Conservation (phyloP, 1,140 invertebrate genomes). For the Diorhabda sublineata region DNA sequence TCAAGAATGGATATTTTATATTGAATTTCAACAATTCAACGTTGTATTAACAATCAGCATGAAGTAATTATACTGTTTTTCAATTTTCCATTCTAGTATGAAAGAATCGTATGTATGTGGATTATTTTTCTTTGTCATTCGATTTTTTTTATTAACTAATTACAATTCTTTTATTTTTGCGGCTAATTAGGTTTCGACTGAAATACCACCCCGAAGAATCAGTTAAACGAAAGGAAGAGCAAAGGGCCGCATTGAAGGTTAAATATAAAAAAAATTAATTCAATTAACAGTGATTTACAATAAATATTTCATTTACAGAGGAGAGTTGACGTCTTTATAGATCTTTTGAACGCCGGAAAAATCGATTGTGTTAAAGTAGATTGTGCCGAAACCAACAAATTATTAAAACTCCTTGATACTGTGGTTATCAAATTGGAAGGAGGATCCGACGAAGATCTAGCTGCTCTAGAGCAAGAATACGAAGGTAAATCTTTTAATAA, state of each 20-base stretch:
- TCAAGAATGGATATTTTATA: neutral
- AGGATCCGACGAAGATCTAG: slow-evolving; percentile 91
- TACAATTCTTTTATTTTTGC: slow-evolving; percentile 32
- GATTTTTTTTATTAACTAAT: slow-evolving; percentile 4
- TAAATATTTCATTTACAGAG: slow-evolving; percentile 53
- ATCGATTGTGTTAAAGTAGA: slow-evolving; percentile 82
- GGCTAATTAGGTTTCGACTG: slow-evolving; percentile 88
- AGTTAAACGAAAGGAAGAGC: slow-evolving; percentile 84
- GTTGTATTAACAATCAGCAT: no score
- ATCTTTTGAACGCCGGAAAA: slow-evolving; percentile 70
- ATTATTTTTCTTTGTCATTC: neutral
- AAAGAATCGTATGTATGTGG: slow-evolving; percentile 4
- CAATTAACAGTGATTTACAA: slow-evolving; percentile 13
- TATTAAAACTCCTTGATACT: slow-evolving; percentile 89
- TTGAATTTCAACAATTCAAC: neutral
- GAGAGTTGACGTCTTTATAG: slow-evolving; percentile 85
- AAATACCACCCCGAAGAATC: slow-evolving; percentile 99
- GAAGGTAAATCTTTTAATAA: slow-evolving; percentile 31
- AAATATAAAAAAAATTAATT: neutral
- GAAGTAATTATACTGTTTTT: no score
- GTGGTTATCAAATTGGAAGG: slow-evolving; percentile 97
- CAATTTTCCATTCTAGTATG: neutral
- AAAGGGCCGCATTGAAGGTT: slow-evolving; percentile 77
- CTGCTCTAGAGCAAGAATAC: slow-evolving; percentile 64
- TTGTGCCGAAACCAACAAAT: slow-evolving; percentile 77